Base-by-base conservation (phyloP, 2,797 vertebrate species). In the Pelobates cultripes region DNA sequence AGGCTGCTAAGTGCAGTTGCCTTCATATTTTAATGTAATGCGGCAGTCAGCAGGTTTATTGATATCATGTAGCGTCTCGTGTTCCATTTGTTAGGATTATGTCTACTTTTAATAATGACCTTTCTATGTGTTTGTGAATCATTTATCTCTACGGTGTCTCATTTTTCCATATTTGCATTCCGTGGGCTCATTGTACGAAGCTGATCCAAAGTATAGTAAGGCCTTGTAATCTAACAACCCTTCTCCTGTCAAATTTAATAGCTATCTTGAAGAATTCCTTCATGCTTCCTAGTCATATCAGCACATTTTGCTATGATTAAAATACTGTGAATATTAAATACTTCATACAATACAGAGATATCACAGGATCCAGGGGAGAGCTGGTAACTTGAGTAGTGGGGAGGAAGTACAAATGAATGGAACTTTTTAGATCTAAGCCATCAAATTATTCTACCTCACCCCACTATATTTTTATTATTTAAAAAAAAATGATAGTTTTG, bases 91-190 rank as follows among this genome's bases (percentile, higher is more conserved):
- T 78, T 73, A 51, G 45, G 14, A 73, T 67, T 44, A 66, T 45
- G 75, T 78, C 70, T 51, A 13, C 73, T 47, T 83, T 78, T 73
- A 83, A 78, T 68, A 78, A 47, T 53, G 63, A 83, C 70, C 70
- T 73, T 78, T 68, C 1, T 60, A 17, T 28, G 63, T 47, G 14
- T 83, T 74, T 78, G 17, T 43, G 51, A 78, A 61, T 74, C 61
- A 73, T 77, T 77, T 77, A 55, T 82, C 41, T 77, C 67, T 66
- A 12, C 4, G 40, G 14, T 17, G 60, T 67, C 42, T 68, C 12
- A 7, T 44, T 73, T 73, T n/a, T 72, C 3, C 55, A 40, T 15
- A 69, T 83, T 78, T 70, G 63, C 64, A 77, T 73, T 73, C 12
- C 7, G 71, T 53, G 40, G 47, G 64, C 51, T 60, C 75, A 55